These are phyloP conservation scores for Okapia johnstoni DNA, from an alignment of 2,113 vertebrate genomes.

Conservation along the genomic window DNA sequence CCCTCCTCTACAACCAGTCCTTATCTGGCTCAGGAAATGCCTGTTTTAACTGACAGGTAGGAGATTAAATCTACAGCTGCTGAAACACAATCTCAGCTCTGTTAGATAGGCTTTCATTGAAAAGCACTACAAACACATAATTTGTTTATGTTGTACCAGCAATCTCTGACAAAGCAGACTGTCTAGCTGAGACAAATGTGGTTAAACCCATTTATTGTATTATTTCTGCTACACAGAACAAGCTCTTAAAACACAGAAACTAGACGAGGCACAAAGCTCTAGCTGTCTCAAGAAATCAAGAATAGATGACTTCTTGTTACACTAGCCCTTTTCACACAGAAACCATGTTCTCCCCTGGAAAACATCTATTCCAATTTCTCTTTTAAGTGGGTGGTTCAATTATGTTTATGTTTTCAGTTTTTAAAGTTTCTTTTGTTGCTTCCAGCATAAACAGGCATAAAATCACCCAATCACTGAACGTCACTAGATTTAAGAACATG, in stretches of 20 bases:
- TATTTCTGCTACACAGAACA: constrained; percentile 89
- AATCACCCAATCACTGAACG: constrained; percentile 63
- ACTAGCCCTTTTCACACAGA: constrained; percentile 89
- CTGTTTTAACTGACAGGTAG: constrained; percentile 90
- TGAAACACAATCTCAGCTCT: constrained; percentile 85
- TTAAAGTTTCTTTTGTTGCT: constrained; percentile 81
- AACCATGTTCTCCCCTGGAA: constrained; percentile 90
- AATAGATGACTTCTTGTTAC: constrained; percentile 95
- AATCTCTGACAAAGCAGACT: constrained; percentile 86
- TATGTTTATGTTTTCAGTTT: constrained; percentile 78
- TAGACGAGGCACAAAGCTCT: constrained; percentile 88
- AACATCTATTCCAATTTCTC: constrained; percentile 89
- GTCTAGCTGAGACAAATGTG: constrained; percentile 89
- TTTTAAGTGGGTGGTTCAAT: constrained; percentile 73
- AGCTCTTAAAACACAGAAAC: constrained; percentile 88
- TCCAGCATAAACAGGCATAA: constrained; percentile 63
- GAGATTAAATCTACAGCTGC: constrained; percentile 90
- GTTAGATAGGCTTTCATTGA: constrained; percentile 85
- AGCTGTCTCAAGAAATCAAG: constrained; percentile 90
- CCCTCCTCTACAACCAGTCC: constrained; percentile 78
- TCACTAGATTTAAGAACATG: constrained; percentile 68
- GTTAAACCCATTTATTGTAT: constrained; percentile 89
- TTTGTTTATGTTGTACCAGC: constrained; percentile 85
- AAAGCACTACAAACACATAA: constrained; percentile 86
- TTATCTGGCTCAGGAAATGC: constrained; percentile 90